Evolutionary conservation across 2,888 invertebrate genomes (phyloP).

Genomic region (Psylliodes chrysocephalus): DNA sequence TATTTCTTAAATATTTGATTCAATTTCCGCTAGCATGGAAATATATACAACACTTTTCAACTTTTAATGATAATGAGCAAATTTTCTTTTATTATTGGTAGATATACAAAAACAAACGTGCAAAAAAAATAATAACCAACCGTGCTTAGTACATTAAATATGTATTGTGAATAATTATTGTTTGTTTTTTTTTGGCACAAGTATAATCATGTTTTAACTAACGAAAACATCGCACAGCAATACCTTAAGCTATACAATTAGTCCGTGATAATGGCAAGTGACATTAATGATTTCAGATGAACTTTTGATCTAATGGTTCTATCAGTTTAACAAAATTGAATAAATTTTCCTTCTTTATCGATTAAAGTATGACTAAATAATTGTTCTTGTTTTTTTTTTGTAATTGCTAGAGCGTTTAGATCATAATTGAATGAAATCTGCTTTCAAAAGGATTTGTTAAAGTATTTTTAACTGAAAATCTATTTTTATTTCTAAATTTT

Average conservation of each 20-base stretch:
- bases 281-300: neutral
- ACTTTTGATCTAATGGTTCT: neutral
- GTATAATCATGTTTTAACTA: neutral
- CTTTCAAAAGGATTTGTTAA: too few relatives aligned
- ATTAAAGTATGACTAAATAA: too few relatives aligned
- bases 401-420: too few relatives aligned
- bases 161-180: neutral
- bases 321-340: too few relatives aligned
- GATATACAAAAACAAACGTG: neutral
- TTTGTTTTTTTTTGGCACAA: constrained; percentile 2
- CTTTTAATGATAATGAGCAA: neutral
- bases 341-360: too few relatives aligned
- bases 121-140: neutral
- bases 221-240: neutral
- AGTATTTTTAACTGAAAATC: too few relatives aligned
- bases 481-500: too few relatives aligned
- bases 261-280: neutral
- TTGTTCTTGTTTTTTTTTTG: too few relatives aligned
- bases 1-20: too few relatives aligned
- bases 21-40: too few relatives aligned
- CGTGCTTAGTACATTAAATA: neutral
- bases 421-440: too few relatives aligned
- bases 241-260: neutral
- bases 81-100: neutral
- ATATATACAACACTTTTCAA: too few relatives aligned